Conservation (phyloP, 2,113 vertebrate genomes). For the Papio anubis region DNA sequence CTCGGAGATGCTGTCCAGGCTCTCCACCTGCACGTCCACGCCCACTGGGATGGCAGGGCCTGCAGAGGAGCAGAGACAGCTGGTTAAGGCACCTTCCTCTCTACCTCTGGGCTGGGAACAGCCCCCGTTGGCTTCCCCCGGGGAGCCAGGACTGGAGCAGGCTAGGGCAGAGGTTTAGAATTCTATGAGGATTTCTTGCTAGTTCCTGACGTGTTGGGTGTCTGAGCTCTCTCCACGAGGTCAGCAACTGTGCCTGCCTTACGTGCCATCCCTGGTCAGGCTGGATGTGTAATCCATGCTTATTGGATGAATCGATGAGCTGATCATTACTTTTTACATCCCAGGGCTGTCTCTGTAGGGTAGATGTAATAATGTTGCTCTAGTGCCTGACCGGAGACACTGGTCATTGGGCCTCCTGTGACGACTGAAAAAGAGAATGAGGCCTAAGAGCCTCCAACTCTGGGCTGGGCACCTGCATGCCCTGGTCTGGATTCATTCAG, state of each 20-base stretch:
- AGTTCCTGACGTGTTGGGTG: neutral
- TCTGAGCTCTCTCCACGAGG: neutral
- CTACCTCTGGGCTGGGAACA: too few species aligned
- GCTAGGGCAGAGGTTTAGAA: neutral
- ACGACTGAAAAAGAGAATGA: neutral
- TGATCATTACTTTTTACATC: neutral
- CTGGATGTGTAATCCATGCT: neutral
- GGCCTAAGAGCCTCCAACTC: neutral
- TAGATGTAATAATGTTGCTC: neutral
- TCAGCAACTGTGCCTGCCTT: neutral
- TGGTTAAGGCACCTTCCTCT: neutral
- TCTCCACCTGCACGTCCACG: constrained; percentile 96
- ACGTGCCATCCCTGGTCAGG: neutral
- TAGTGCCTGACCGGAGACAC: neutral
- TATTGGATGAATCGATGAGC: neutral
- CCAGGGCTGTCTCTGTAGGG: neutral
- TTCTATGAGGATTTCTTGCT: neutral
- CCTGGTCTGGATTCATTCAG: neutral
- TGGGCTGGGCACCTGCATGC: neutral
- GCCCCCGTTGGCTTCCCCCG: fast-evolving
- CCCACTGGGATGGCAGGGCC: constrained; percentile 97
- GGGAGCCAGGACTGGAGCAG: neutral
- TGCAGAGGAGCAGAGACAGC: constrained; percentile 70
- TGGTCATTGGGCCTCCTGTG: neutral
- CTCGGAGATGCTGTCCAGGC: constrained; percentile 97